phyloP scores from a whole-genome alignment of 2,113 vertebrate species.

The Austrofundulus limnaeus region DNA sequence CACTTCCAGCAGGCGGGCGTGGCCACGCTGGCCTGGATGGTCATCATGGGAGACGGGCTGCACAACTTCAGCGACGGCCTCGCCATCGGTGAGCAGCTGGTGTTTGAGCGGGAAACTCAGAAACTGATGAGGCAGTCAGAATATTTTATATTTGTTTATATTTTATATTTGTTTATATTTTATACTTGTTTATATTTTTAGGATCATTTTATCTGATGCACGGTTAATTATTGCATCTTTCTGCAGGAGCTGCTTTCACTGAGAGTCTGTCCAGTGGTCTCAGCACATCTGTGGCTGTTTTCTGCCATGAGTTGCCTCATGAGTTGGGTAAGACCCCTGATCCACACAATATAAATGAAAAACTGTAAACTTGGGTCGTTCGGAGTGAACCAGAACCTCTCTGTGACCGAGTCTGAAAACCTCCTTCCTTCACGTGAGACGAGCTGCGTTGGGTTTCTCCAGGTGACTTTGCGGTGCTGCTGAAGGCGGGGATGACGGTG shows the following conservation, averaged over 20 bases:
- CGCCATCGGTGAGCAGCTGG: constrained; percentile 81
- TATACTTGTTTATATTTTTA: too few relatives aligned
- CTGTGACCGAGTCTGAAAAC: too few relatives aligned
- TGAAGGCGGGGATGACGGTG: constrained; percentile 97
- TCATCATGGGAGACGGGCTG: constrained; percentile 97
- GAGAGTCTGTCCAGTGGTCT: constrained; percentile 94
- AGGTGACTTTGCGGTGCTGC: constrained; percentile 96
- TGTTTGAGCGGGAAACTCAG: neutral
- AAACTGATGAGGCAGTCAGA: too few relatives aligned
- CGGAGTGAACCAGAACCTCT: too few relatives aligned
- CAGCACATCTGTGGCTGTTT: constrained; percentile 96
- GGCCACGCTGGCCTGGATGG: constrained; percentile 97
- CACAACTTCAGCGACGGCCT: constrained; percentile 97
- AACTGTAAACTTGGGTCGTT: too few relatives aligned
- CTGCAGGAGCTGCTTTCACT: constrained; percentile 92
- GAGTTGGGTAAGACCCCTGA: constrained; percentile 87
- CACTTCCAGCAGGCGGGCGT: constrained; percentile 92
- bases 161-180: too few relatives aligned
- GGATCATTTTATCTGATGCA: too few relatives aligned
- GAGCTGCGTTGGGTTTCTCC: neutral
- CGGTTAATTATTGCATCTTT: neutral
- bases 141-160: too few relatives aligned
- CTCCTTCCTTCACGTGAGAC: neutral
- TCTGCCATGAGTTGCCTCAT: constrained; percentile 96
- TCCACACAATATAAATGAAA: too few relatives aligned